Base-by-base conservation (phyloP, 2,797 vertebrate species). In the Microctenopoma steveboyesi region DNA sequence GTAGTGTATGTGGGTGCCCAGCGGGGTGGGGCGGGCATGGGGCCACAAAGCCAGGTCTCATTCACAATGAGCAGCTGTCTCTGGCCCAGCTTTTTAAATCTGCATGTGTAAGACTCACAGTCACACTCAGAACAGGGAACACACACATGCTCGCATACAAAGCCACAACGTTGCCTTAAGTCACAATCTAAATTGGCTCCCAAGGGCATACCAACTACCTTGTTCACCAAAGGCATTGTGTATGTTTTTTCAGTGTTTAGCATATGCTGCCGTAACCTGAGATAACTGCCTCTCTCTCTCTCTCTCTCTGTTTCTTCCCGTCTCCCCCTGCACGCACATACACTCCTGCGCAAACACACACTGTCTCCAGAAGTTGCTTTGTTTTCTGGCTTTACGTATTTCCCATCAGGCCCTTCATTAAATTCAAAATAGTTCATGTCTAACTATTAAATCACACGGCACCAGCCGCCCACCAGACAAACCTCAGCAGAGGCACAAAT, bases 101-200 rank as follows among this genome's bases (percentile, higher is more conserved):
- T 16, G 43, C n/a, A 45, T 45, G 43, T 7, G 43, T 45, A 45
- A 45, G 71, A 68, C 78, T 90, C 81, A 79, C 65, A 68, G 61
- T 66, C 67, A 13, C 56, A 56, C 16, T 12, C 72, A 48, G 48
- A n/a, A n/a, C 69, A 56, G 46, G 9, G 57, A 64, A 62, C 72
- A 70, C 73, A 85, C 72, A 66, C 78, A 46, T 57, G 10, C 72
- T 4, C 58, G 58, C 82, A 80, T 81, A 88, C 85, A 87, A 72
- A 89, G 82, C 84, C 74, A 83, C 82, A 84, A 92, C 0, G 49
- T 93, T 88, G 94, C 96, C 95, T 96, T 94, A 96, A 96, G 96
- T 96, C 96, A 95, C 94, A 92, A 94, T 96, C 95, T 96, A 96
- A 97, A 96, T 95, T 95, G 95, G 94, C 95, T 97, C 96, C 96